These are phyloP conservation scores for Danionella cerebrum DNA, from an alignment of 2,113 vertebrate species.

Conservation along the genomic window DNA sequence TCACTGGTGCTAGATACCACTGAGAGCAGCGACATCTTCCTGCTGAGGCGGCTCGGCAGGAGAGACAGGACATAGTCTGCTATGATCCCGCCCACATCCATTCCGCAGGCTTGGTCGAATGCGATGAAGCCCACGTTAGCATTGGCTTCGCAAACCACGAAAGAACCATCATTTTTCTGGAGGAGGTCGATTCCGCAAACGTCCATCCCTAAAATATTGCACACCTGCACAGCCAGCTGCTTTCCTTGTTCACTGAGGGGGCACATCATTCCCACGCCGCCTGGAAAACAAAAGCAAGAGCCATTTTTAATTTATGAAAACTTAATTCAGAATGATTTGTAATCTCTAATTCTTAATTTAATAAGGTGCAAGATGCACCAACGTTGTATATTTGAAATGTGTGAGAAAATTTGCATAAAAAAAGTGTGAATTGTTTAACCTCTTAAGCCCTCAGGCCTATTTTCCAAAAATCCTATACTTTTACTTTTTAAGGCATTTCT, in stretches of 20 bases:
- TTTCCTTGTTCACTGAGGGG: slow-evolving; percentile 81
- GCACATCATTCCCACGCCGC: slow-evolving; percentile 83
- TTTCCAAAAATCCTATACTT: too few relatives aligned
- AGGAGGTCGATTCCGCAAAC: slow-evolving; percentile 86
- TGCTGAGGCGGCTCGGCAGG: slow-evolving; percentile 72
- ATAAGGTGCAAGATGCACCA: too few relatives aligned
- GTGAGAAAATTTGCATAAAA: too few relatives aligned
- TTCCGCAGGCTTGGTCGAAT: slow-evolving; percentile 82
- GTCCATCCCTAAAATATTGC: slow-evolving; percentile 87
- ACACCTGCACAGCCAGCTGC: slow-evolving; percentile 83
- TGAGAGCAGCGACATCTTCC: slow-evolving; percentile 77
- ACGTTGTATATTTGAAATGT: too few relatives aligned
- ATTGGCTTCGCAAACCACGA: slow-evolving; percentile 83
- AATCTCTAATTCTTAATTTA: too few relatives aligned
- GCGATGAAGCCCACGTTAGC: slow-evolving; percentile 88
- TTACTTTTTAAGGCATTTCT: too few relatives aligned
- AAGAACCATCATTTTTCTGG: slow-evolving; percentile 79
- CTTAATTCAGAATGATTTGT: too few relatives aligned
- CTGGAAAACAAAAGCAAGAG: slow-evolving; percentile 43
- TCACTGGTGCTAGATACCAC: slow-evolving; percentile 76
- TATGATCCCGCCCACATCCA: slow-evolving; percentile 79
- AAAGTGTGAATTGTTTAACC: too few relatives aligned
- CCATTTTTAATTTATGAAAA: too few relatives aligned
- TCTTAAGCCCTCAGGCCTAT: too few relatives aligned
- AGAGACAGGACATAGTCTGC: slow-evolving; percentile 82